phyloP scores from a whole-genome alignment of 2,888 invertebrate species.

The Napeogenes sylphis region DNA sequence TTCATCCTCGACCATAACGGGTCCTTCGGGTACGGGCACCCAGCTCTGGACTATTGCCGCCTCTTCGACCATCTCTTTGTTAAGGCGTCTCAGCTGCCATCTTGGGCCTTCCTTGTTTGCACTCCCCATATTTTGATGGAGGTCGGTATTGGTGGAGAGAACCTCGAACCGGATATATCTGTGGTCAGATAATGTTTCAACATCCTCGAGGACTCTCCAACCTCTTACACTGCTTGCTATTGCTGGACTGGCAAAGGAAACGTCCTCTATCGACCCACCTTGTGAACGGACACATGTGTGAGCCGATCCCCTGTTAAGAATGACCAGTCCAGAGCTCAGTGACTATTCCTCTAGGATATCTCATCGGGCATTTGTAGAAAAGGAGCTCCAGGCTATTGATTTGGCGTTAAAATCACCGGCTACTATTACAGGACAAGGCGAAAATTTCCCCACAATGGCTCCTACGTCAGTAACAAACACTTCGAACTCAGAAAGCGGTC shows the following conservation, averaged over 20 bases:
- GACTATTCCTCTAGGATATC: slow-evolving; percentile 16
- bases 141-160: too few species aligned
- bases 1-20: too few species aligned
- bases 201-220: slow-evolving; percentile 22
- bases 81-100: too few species aligned
- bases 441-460: slow-evolving; percentile 12
- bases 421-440: slow-evolving; percentile 16
- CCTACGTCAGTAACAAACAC: slow-evolving; percentile 14
- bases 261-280: slow-evolving; percentile 31
- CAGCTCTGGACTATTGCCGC: too few species aligned
- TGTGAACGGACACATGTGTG: slow-evolving; percentile 32
- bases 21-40: too few species aligned
- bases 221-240: slow-evolving; percentile 10
- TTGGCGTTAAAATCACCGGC: slow-evolving; percentile 25
- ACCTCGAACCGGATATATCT: slow-evolving; percentile 18
- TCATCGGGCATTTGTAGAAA: slow-evolving; percentile 13
- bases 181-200: slow-evolving; percentile 25
- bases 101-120: too few species aligned
- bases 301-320: slow-evolving; percentile 20
- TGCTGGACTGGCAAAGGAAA: slow-evolving; percentile 21
- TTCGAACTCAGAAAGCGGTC: slow-evolving; percentile 13
- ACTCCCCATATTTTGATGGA: too few species aligned
- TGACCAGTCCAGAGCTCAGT: slow-evolving; percentile 18
- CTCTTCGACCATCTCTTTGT: too few species aligned
- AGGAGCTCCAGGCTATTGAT: slow-evolving; percentile 16